These are phyloP conservation scores for Lutjanus argentimaculatus DNA, from an alignment of 2,797 vertebrate species.

Conservation along the genomic window DNA sequence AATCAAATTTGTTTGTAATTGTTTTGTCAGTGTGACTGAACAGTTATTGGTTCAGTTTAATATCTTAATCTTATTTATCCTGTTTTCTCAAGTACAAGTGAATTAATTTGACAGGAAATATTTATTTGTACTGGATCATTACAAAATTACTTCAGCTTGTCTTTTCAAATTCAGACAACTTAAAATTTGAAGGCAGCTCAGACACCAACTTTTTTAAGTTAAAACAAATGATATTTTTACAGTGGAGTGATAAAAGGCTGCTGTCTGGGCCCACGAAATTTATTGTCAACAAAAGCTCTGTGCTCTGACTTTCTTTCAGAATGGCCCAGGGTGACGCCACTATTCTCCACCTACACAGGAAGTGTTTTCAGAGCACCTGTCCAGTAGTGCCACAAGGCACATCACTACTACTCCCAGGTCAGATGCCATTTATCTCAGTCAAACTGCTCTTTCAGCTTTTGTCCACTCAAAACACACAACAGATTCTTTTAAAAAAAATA, in stretches of 20 bases:
- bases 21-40: too few species aligned
- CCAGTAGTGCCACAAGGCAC: slow-evolving; percentile 72
- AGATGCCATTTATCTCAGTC: slow-evolving; percentile 74
- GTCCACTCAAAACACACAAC: slow-evolving; percentile 44
- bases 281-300: slow-evolving; percentile 36
- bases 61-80: too few species aligned
- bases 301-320: slow-evolving; percentile 20
- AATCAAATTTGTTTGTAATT: too few species aligned
- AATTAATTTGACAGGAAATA: too few species aligned
- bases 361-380: slow-evolving; percentile 69
- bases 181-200: too few species aligned
- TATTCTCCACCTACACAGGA: slow-evolving; percentile 60
- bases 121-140: too few species aligned
- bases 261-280: slow-evolving; percentile 11
- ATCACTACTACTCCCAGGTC: slow-evolving; percentile 69
- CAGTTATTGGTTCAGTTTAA: too few species aligned
- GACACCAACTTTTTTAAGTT: too few species aligned
- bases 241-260: not conserved
- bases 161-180: too few species aligned
- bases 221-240: too few species aligned
- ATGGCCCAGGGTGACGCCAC: slow-evolving; percentile 12
- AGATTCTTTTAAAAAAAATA: not conserved
- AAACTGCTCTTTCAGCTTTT: slow-evolving; percentile 56
- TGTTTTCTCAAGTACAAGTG: too few species aligned
- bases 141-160: too few species aligned